A percentile compares a stretch with the other conserved stretches of the same genome.
These are phyloP conservation scores for Pseudococcus jackbeardsleyi DNA, from an alignment of 2,888 invertebrate genomes.

Conservation along the genomic window DNA sequence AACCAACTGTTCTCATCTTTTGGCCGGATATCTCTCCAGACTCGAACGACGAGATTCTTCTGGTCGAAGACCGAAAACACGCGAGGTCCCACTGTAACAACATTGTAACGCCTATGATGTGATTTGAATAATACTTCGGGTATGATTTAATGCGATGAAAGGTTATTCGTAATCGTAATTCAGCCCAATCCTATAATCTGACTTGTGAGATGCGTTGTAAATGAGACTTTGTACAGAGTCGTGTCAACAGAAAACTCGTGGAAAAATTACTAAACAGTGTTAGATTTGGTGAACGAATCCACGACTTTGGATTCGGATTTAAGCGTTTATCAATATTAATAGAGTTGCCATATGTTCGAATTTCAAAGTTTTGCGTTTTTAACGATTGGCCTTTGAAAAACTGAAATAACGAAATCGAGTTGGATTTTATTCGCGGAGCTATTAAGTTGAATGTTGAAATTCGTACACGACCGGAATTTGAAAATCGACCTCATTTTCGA, in stretches of 20 bases:
- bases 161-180: neutral
- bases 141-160: neutral
- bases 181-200: neutral
- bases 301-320: neutral
- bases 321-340: neutral
- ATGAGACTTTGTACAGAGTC: too few species aligned
- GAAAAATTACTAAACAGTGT: too few species aligned
- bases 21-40: neutral
- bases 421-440: neutral
- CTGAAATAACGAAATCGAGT: neutral
- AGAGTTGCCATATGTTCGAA: neutral
- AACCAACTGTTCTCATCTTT: neutral
- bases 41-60: neutral
- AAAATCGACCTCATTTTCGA: neutral
- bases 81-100: neutral
- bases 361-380: too few species aligned
- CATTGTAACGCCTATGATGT: neutral
- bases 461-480: neutral
- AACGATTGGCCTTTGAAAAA: neutral
- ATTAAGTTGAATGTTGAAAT: neutral
- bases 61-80: neutral
- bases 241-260: too few species aligned
- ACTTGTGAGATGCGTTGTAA: neutral
- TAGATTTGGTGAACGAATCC: too few species aligned
- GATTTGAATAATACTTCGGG: neutral